Evolutionary conservation across 1,140 invertebrate genomes (phyloP), one percentile per base, ranked within the genome.

Genomic region (Cydia splendana): DNA sequence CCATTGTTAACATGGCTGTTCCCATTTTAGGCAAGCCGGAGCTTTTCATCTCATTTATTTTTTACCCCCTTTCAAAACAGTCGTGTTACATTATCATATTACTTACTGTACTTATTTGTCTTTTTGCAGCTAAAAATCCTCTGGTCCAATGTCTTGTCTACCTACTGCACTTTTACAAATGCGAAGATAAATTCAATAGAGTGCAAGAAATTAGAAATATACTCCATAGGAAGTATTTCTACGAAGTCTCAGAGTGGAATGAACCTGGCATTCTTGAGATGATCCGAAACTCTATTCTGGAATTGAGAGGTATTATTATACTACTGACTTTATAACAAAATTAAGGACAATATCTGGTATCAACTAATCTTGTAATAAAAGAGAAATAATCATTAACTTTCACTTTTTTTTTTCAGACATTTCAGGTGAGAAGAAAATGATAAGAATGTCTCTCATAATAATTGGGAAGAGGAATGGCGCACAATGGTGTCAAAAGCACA

Each of bases 101-200:
- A 30, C 34, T 34, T 34, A 34, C 34, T 6, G 34, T 34, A 34
- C 4, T 9, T 42, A 42, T 42, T 42, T 10, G 65, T 84, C 76
- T 53, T 78, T 75, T 91, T 88, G 75, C 85, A 94, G 92, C 92
- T 10, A 89, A 91, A 85, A 88, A 81, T 53, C 91, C 93, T 9
- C 73, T 94, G 67, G 87, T 93, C 0, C 88, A 87, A 0, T 90
- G 89, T 75, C 81, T 93, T 67, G 87, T 93, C 10, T 93, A 93
- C 80, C 81, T 92, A 5, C 73, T 93, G 73, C 91, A 93, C 78
- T 93, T 91, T 77, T 93, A 88, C 71, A 92, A 92, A 78, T 91
- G 91, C 69, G 84, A 89, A 13, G 91, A 91, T 67, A 85, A 79
- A 75, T 90, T 84, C 30, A 89, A 92, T n/a, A 84, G 87, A 77